These are phyloP conservation scores for Anabacerthia variegaticeps DNA, from an alignment of 2,797 vertebrate species.

Conservation along the genomic window DNA sequence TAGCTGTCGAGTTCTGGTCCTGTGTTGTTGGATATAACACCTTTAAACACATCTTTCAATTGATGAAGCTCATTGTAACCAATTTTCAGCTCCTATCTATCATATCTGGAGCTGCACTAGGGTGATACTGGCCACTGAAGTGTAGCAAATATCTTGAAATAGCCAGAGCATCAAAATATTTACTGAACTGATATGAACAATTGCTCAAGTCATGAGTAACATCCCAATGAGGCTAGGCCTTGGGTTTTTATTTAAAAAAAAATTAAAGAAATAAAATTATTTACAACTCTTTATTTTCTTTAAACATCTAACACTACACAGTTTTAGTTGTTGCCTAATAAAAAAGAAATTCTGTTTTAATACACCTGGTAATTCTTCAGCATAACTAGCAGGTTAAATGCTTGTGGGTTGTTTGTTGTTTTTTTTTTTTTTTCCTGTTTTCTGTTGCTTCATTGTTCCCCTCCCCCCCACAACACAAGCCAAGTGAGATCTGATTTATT, in stretches of 20 bases:
- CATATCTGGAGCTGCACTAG: not conserved
- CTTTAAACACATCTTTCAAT: not conserved
- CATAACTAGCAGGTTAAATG: not conserved
- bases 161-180: not conserved
- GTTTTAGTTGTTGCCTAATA: not conserved
- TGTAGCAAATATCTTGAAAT: not conserved
- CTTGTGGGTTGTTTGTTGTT: not conserved
- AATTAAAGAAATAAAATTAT: not conserved
- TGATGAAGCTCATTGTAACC: not conserved
- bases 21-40: not conserved
- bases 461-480: not conserved
- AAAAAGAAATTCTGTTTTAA: not conserved
- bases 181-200: not conserved
- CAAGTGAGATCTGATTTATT: not conserved
- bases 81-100: constrained; percentile 11
- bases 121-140: not conserved
- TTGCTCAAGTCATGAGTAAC: not conserved
- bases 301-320: not conserved
- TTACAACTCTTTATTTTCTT: fast-evolving
- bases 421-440: not conserved
- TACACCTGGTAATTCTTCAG: not conserved
- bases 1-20: not conserved
- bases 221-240: not conserved
- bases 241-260: not conserved
- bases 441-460: not conserved